Conservation (phyloP, 2,113 vertebrate genomes). For the Cryptomyrus ogoouensis region DNA sequence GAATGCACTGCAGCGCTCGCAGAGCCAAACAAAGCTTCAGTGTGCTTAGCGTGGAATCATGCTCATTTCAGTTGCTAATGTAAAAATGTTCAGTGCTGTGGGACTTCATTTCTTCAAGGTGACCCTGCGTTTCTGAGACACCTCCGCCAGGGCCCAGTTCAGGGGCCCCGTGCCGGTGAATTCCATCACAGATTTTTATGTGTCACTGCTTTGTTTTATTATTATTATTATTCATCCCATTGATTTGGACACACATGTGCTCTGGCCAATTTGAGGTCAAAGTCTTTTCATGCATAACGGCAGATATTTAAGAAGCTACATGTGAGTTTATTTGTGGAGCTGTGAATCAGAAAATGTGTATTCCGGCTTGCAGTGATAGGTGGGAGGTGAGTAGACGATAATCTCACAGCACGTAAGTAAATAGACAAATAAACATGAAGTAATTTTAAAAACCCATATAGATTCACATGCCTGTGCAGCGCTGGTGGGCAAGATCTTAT, state of each 20-base stretch:
- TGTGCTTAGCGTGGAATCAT: not conserved
- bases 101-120: not conserved
- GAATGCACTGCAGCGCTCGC: not conserved
- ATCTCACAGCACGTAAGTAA: not conserved
- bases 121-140: not conserved
- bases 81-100: not conserved
- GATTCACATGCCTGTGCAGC: not conserved
- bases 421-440: not conserved
- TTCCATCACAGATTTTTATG: not conserved
- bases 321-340: not conserved
- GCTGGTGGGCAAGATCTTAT: not conserved
- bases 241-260: not conserved
- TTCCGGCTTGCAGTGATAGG: not conserved
- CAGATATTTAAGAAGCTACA: not conserved
- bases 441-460: not conserved
- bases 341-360: not conserved
- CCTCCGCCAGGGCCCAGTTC: not conserved
- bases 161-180: not conserved
- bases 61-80: constrained; percentile 5
- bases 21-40: not conserved
- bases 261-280: not conserved
- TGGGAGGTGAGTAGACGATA: not conserved
- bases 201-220: not conserved
- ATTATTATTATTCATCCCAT: not conserved
- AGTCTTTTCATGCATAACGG: not conserved